Percentiles rank a stretch among this genome's conserved stretches.
Conservation (phyloP, 2,888 invertebrate genomes). For the Himalopsyche japonica region DNA sequence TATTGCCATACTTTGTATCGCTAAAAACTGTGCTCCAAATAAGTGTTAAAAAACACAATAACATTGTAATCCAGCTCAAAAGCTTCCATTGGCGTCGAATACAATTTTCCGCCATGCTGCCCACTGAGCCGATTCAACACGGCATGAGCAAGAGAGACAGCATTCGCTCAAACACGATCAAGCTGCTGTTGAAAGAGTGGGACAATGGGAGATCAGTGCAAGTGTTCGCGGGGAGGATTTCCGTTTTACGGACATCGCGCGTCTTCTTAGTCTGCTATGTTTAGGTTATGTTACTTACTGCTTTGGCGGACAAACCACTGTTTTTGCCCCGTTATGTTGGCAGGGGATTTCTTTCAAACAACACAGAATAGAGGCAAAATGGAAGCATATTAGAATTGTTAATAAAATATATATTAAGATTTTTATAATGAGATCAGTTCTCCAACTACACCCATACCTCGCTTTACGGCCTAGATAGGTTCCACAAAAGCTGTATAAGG, state of each 20-base stretch:
- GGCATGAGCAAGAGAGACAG: conserved; percentile 44
- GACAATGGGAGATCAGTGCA: not conserved
- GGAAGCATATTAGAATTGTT: not conserved
- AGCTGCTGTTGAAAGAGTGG: conserved; percentile 26
- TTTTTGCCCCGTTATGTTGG: conserved; percentile 33
- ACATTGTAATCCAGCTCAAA: conserved; percentile 39
- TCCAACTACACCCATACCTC: too few relatives aligned
- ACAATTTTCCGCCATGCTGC: conserved; percentile 59
- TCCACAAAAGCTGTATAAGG: too few relatives aligned
- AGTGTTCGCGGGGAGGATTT: conserved; percentile 1
- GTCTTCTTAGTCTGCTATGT: conserved; percentile 11
- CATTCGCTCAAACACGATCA: not conserved
- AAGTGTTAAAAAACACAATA: conserved; percentile 35
- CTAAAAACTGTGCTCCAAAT: not conserved
- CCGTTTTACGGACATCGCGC: conserved; percentile 10
- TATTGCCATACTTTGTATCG: not conserved
- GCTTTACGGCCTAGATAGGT: too few relatives aligned
- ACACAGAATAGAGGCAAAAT: not conserved
- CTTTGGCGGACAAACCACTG: conserved; percentile 38
- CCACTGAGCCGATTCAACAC: conserved; percentile 59
- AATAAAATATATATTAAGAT: too few relatives aligned
- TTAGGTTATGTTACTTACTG: conserved; percentile 37
- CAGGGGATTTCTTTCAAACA: not conserved
- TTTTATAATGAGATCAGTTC: too few relatives aligned
- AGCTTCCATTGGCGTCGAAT: conserved; percentile 52